Evolutionary conservation across 2,113 vertebrate genomes (phyloP).

Genomic region (Climacteris rufus): DNA sequence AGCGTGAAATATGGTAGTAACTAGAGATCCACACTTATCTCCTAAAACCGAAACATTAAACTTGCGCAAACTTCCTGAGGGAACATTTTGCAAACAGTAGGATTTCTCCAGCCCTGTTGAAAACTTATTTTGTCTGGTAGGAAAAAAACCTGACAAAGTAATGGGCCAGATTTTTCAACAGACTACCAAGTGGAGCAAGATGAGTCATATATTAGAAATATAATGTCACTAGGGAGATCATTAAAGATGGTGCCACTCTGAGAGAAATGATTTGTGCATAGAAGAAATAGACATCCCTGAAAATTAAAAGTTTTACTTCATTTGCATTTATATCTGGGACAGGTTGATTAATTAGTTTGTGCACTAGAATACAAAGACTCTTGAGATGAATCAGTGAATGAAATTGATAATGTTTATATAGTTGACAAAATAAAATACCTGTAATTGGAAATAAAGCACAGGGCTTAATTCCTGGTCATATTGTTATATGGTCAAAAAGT

Average conservation of each 20-base stretch:
- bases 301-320: background rate
- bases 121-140: background rate
- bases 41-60: background rate
- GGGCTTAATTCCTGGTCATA: background rate
- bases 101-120: background rate
- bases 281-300: background rate
- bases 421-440: background rate
- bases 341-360: background rate
- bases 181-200: background rate
- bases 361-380: background rate
- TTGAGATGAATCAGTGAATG: background rate
- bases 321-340: background rate
- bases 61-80: background rate
- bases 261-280: background rate
- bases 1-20: background rate
- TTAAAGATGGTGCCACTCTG: background rate
- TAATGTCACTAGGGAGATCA: background rate
- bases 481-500: background rate
- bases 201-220: background rate
- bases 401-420: background rate
- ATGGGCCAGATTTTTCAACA: background rate
- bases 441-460: background rate
- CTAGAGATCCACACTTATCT: background rate
- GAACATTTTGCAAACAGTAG: background rate
- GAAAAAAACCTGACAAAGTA: background rate